Base-by-base conservation (phyloP, 2,797 vertebrate species). In the Alosa sapidissima region DNA sequence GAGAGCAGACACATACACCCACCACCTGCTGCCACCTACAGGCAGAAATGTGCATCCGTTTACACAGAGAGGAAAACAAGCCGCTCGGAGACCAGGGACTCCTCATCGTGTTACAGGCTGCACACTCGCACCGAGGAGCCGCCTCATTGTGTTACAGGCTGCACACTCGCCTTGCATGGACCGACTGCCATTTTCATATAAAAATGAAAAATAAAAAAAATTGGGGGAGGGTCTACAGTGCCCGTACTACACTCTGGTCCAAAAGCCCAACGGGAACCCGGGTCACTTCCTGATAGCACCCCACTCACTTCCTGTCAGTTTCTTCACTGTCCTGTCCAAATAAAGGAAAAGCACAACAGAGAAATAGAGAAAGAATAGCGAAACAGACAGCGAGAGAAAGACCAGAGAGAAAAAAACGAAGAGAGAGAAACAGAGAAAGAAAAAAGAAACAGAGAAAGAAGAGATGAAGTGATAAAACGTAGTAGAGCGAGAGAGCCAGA, bases 11-110 rank as follows among this genome's bases (percentile, higher is more conserved):
- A 28, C 75, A 85, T 87, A 81, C 19, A 58, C 65, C 82, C 87
- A 81, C 88, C 88, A 86, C 81, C 87, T 90, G 90, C 88, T 90
- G 90, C 91, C 92, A 91, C 83, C 91, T 91, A 87, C 89, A 89
- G 92, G 90, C 86, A 90, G 88, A 88, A 82, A 91, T 89, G 90
- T 48, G 49, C 24, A 84, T 41, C 14, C 84, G n/a, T 7, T 16
- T 8, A 16, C 10, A 47, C 21, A 72, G 41, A 45, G 47, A 47
- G 8, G 72, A 78, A 78, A 78, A 78, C 41, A 21, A 47, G 41
- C 7, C n/a, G 60, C 55, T 10, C 55, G 19, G 24, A 28, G 60
- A n/a, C 7, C 5, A 21, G 21, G 19, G 60, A n/a, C 60, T 28
- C 28, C 28, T 28, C 28, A 28, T 28, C 28, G 28, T 28, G 28